Evolutionary conservation across 2,113 vertebrate genomes (phyloP), one percentile per base, ranked within the genome.

Genomic region (Pyrgilauda ruficollis): DNA sequence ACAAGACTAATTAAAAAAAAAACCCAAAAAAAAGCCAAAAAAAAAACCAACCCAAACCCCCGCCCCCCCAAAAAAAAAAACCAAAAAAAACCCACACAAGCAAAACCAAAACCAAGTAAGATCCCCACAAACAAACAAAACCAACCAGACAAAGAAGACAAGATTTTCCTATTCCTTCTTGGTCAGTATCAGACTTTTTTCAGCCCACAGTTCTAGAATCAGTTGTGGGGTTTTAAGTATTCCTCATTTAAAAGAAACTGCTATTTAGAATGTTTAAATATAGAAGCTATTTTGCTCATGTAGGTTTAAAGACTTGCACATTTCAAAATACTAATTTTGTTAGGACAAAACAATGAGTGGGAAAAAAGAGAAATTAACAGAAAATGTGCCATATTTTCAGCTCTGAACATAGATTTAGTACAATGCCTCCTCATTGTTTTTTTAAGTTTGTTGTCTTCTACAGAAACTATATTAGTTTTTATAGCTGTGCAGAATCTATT

Each of bases 241-340:
- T 46, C 46, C 75, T 94, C 18, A 90, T 92, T 92, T 90, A 84
- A 90, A 95, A 72, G 27, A 68, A 87, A 41, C n/a, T 68, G 35
- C 17, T 78, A 11, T 49, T 72, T 79, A 16, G 13, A 35, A 37
- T 89, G 58, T 19, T 86, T 93, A 93, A 69, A 20, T 72, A 67
- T 13, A 58, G 59, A 70, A 75, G 43, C 22, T 77, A 20, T 74
- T 88, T 93, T 84, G 33, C 46, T 73, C 9, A 20, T 87, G 67
- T 89, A 49, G 15, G 17, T 87, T 96, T 81, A 89, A 49, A 49
- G 26, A 79, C 31, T n/a, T 46, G 10, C 39, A 10, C 61, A 30
- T 56, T 80, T 90, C 73, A 83, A 37, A 75, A 18, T 46, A 47
- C 35, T 82, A 3, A 53, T 84, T 96, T 90, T 7, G 0, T 75